These are phyloP conservation scores for Alauda arvensis DNA, from an alignment of 2,797 vertebrate genomes.

Conservation along the genomic window DNA sequence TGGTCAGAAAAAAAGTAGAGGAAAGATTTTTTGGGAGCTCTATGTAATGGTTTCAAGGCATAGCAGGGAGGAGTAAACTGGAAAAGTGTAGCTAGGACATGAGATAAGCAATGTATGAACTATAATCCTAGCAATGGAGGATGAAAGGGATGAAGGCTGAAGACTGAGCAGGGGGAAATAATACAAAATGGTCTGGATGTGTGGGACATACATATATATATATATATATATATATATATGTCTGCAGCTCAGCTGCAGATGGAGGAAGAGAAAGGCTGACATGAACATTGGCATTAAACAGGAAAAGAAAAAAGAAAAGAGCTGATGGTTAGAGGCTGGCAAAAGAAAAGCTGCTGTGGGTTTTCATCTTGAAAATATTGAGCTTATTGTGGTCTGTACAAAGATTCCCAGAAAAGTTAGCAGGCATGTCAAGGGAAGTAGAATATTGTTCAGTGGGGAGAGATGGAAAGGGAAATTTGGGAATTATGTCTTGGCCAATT, in stretches of 20 bases:
- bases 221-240: no score
- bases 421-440: conserved; percentile 15
- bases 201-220: not conserved
- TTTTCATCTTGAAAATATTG: conserved; percentile 43
- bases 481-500: conserved; percentile 31
- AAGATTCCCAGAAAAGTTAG: conserved; percentile 36
- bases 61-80: not conserved
- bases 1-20: not conserved
- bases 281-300: not conserved
- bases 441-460: conserved; percentile 25
- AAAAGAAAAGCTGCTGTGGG: not conserved
- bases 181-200: not conserved
- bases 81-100: not conserved
- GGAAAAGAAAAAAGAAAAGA: not conserved
- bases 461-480: conserved; percentile 48
- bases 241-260: not conserved
- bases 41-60: not conserved
- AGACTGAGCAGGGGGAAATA: not conserved
- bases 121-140: not conserved
- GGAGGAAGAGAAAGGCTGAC: not conserved
- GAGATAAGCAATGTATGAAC: not conserved
- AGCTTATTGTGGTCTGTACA: not conserved
- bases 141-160: not conserved
- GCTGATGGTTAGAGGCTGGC: not conserved
- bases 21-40: not conserved